These are phyloP conservation scores for Drosophila barbarae DNA, from an alignment of 2,888 invertebrate genomes.

Conservation along the genomic window DNA sequence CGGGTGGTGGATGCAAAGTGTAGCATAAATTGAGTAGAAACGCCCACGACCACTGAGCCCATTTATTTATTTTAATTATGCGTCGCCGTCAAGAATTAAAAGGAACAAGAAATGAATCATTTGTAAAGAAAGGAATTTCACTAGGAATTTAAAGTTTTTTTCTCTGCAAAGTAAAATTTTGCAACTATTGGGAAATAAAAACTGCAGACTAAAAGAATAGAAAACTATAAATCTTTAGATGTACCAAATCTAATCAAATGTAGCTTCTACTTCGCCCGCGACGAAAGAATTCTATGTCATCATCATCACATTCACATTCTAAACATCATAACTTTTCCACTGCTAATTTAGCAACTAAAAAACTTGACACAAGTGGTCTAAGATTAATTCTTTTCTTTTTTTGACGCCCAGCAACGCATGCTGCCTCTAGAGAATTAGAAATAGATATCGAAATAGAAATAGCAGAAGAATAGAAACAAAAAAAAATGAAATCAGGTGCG, in stretches of 20 bases:
- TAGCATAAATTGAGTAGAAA: constrained; percentile 9
- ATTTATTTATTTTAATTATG: constrained; percentile 36
- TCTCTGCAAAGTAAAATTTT: too few relatives aligned
- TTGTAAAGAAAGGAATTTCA: background rate
- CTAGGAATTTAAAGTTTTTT: background rate
- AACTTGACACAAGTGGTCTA: constrained; percentile 36
- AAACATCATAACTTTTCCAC: constrained; percentile 31
- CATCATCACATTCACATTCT: constrained; percentile 11
- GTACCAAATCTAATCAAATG: background rate
- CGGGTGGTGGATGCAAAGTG: background rate
- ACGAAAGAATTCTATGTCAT: constrained; percentile 11
- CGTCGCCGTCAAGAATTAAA: constrained; percentile 6
- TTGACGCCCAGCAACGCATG: constrained; percentile 25
- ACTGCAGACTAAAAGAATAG: background rate
- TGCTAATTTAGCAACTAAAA: constrained; percentile 38
- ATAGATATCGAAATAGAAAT: constrained; percentile 26
- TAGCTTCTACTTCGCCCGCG: background rate
- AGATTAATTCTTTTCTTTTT: constrained; percentile 26
- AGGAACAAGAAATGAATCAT: background rate
- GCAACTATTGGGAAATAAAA: background rate
- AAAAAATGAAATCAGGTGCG: constrained; percentile 47
- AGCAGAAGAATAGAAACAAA: constrained; percentile 16
- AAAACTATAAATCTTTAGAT: background rate
- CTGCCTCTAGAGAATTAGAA: constrained; percentile 21
- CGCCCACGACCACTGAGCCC: constrained; percentile 22